Evolutionary conservation across 2,113 vertebrate species (phyloP).

Genomic region (cattle (Bos taurus)): ARS-UCD2.0 NC_037336.1:11789501-11790000

Average conservation of each 20-base stretch:
- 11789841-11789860: neutral
- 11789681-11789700: neutral
- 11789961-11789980: neutral
- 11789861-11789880: neutral
- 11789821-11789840: neutral
- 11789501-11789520: neutral
- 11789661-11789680: neutral
- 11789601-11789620: neutral
- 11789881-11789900: neutral
- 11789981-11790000: neutral
- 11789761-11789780: neutral
- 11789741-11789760: neutral
- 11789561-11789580: neutral
- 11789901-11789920: neutral
- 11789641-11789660: neutral
- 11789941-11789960: neutral
- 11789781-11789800: neutral
- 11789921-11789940: neutral
- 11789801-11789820: neutral
- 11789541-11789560: neutral
- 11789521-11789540: neutral
- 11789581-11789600: neutral
- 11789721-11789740: neutral
- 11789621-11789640: neutral
- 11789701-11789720: neutral